Evolutionary conservation across 2,113 vertebrate genomes (phyloP), one percentile per base, ranked within the genome.

Genomic region (Antigone vipio): DNA sequence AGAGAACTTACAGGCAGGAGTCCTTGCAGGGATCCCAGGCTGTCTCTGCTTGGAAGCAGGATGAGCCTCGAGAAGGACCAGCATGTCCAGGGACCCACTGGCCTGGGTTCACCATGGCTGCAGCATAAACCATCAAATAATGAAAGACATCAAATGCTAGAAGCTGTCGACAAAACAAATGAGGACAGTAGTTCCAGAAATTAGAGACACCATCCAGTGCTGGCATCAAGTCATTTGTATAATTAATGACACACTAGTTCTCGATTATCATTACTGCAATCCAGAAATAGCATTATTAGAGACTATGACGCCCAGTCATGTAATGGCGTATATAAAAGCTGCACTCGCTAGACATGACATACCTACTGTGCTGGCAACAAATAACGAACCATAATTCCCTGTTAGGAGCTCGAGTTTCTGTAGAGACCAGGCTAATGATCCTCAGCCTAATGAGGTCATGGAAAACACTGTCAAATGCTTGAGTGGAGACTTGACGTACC

Each of bases 181-280:
- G 49, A 93, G 74, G 95, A 94, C 88, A 76, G 95, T 81, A 95
- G 88, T 95, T 95, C 66, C 89, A 94, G 92, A 95, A 93, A 92
- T 91, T n/a, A 91, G 87, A 97, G 62, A 38, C 77, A 87, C 1
- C 44, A 91, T 87, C 77, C 95, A 96, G 92, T 0, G 0, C 89
- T 96, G 96, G 93, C 95, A 91, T 72, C 49, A 40, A 94, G 78
- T 85, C 29, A 2, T 94, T 89, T 92, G 92, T 95, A 89, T 96
- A 95, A 97, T 95, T 96, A 96, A 96, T 96, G 94, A 96, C 96
- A 97, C 73, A 32, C 77, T 82, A 64, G 77, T 27, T 95, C 96
- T 95, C 93, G 96, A 76, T 95, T 96, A 94, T 79, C 87, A 91
- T 85, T 9, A 3, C 84, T 89, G 87, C 84, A 82, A 72, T 95